Percentiles rank a stretch among this genome's conserved stretches.
Conservation (phyloP, 2,113 vertebrate species). For the Microtus montanus region DNA sequence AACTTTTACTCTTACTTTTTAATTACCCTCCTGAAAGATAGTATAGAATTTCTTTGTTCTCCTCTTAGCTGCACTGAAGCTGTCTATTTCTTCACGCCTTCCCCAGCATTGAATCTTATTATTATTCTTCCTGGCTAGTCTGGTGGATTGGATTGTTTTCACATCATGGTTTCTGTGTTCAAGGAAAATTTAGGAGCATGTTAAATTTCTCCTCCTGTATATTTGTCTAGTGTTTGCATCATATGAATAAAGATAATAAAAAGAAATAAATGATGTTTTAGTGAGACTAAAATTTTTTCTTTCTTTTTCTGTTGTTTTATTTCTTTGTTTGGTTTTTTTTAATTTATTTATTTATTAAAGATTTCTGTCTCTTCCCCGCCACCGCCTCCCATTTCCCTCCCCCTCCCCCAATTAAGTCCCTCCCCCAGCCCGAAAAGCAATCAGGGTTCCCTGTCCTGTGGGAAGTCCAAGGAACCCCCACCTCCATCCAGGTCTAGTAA, state of each 20-base stretch:
- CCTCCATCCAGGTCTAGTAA: too few relatives aligned
- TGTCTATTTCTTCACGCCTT: not conserved
- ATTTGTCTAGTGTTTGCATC: not conserved
- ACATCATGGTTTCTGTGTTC: not conserved
- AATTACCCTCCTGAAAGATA: not conserved
- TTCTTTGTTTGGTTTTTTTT: too few relatives aligned
- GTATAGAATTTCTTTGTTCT: not conserved
- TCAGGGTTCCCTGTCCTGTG: too few relatives aligned
- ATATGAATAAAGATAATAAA: not conserved
- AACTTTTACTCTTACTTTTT: not conserved
- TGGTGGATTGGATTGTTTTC: not conserved
- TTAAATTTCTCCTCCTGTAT: not conserved
- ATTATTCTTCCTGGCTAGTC: not conserved
- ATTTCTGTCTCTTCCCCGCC: too few relatives aligned
- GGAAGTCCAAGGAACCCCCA: too few relatives aligned
- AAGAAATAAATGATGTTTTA: not conserved
- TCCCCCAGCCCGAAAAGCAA: too few relatives aligned
- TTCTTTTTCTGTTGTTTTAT: too few relatives aligned
- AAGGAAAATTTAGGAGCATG: not conserved
- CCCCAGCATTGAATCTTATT: not conserved
- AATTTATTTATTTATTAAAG: too few relatives aligned
- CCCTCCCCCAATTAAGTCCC: too few relatives aligned
- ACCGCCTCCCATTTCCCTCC: too few relatives aligned
- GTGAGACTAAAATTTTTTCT: not conserved
- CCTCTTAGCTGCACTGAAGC: not conserved